These are phyloP conservation scores for Apodemia mormo DNA, from an alignment of 2,888 invertebrate genomes.

Conservation along the genomic window DNA sequence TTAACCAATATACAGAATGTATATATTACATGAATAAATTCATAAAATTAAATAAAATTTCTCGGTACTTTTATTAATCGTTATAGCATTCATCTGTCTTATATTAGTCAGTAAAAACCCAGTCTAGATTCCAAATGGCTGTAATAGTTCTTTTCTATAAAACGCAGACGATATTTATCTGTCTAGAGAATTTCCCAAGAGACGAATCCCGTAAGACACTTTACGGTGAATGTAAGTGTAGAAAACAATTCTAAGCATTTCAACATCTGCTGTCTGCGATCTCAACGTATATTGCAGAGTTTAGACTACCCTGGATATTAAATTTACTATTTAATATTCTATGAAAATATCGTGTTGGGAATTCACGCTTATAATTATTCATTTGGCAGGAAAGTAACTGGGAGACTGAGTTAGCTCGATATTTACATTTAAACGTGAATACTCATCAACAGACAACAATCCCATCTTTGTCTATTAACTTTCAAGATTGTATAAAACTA, in stretches of 20 bases:
- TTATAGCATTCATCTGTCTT: not conserved
- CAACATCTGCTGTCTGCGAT: slow-evolving; percentile 12
- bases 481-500: no score
- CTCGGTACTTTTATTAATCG: not conserved
- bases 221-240: not conserved
- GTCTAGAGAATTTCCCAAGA: not conserved
- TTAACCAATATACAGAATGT: no score
- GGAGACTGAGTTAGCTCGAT: no score
- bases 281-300: not conserved
- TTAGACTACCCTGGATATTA: not conserved
- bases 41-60: no score
- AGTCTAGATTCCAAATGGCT: not conserved
- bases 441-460: no score
- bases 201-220: not conserved
- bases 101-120: not conserved
- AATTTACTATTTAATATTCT: not conserved
- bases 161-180: slow-evolving; percentile 6
- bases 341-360: not conserved
- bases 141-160: not conserved
- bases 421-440: no score
- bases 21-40: no score
- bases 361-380: not conserved
- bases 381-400: no score
- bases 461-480: no score
- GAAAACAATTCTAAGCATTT: slow-evolving; percentile 8